Percentiles rank a stretch among this genome's conserved stretches.
Evolutionary conservation across 2,888 invertebrate genomes (phyloP).

Genomic region (Papilio gigon): DNA sequence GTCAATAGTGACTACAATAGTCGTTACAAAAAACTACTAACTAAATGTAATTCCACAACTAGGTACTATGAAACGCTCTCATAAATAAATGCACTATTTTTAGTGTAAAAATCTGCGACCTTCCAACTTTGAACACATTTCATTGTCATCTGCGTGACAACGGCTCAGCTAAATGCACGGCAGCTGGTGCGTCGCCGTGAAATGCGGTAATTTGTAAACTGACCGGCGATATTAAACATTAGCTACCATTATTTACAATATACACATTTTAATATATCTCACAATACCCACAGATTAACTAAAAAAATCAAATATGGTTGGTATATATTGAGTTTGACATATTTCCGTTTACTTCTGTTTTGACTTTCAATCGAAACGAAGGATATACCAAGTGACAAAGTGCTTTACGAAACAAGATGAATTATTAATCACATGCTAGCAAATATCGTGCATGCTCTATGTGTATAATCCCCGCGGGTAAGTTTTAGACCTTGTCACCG

Average conservation of each 20-base stretch:
- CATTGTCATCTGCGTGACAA: constrained; percentile 48
- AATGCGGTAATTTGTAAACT: constrained; percentile 44
- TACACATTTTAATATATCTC: no score
- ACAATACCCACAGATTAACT: no score
- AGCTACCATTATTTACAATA: no score
- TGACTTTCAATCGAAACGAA: no score
- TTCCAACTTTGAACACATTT: constrained; percentile 37
- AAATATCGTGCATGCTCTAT: neutral
- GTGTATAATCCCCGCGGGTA: neutral
- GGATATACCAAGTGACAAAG: neutral
- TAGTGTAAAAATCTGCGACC: constrained; percentile 27
- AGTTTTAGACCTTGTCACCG: neutral
- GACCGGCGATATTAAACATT: neutral
- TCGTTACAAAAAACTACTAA: neutral
- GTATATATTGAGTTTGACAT: no score
- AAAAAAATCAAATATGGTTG: no score
- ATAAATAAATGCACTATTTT: constrained; percentile 31
- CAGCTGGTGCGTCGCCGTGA: constrained; percentile 42
- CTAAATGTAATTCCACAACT: neutral
- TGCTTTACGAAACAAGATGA: neutral
- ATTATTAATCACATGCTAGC: neutral
- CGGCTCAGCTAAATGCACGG: constrained; percentile 47
- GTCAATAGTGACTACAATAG: no score
- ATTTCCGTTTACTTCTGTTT: no score
- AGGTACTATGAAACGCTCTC: neutral